Conservation (phyloP, 2,797 vertebrate species). For the Neopelma chrysocephalum region DNA sequence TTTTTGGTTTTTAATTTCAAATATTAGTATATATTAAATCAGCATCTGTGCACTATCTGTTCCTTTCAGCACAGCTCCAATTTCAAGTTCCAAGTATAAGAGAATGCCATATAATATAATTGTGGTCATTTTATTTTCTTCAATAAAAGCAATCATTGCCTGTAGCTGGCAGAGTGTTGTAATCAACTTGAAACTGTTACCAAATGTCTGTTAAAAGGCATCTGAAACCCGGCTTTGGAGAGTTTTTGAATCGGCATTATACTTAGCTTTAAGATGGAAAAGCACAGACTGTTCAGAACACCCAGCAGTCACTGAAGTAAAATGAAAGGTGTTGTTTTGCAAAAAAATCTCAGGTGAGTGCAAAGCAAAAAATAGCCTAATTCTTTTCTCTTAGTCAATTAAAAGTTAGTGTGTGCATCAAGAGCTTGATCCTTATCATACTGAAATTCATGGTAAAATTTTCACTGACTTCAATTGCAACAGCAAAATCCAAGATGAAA, state of each 20-base stretch:
- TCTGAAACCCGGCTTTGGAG: slow-evolving; percentile 7
- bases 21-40: background rate
- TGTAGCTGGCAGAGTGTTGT: background rate
- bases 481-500: background rate
- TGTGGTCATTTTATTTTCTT: slow-evolving; percentile 59
- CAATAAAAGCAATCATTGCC: slow-evolving; percentile 18
- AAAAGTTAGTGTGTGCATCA: background rate
- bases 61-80: background rate
- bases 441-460: background rate
- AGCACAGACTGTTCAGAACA: background rate
- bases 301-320: slow-evolving; percentile 22
- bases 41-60: background rate
- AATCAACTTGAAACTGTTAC: slow-evolving; percentile 19
- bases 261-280: background rate
- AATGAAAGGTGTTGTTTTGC: slow-evolving; percentile 4
- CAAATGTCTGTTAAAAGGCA: slow-evolving; percentile 21
- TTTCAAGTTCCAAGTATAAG: slow-evolving; percentile 18
- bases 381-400: background rate
- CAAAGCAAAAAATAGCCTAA: background rate
- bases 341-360: background rate
- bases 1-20: slow-evolving; percentile 26
- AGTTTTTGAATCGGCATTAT: background rate
- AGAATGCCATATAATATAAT: slow-evolving; percentile 42
- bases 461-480: background rate
- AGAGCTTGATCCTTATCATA: background rate